Evolutionary conservation across 2,797 vertebrate genomes (phyloP), one percentile per base, ranked within the genome.

Genomic region (Anisognathus igniventris): DNA sequence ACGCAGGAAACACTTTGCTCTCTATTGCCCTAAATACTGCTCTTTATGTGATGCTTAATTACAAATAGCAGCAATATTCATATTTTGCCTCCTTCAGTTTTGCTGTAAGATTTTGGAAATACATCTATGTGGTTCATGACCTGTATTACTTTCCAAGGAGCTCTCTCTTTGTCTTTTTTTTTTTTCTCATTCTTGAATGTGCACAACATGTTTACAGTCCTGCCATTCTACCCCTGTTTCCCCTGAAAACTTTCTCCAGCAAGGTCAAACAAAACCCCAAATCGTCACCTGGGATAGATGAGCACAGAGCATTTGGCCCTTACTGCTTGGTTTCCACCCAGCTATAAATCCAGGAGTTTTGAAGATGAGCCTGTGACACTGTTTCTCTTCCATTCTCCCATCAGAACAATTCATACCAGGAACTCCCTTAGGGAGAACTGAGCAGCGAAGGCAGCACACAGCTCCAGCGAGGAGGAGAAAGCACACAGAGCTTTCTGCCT

Each of bases 371-470:
- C 47, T 3, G 0, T 72, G 40, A 3, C 23, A 25, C 27, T 72
- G 40, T 37, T 81, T 25, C 40, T 15, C 9, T 44, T 86, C 65
- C 28, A 18, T 54, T 79, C 30, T 67, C 40, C 33, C 23, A 20
- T 27, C 56, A 31, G 37, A 88, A 25, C 3, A 4, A 13, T 45
- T 70, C 17, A 1, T 21, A 22, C 12, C 31, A 21, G 28, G 16
- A 22, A 37, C 12, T 88, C 23, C 39, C 56, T 53, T 37, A 12
- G 33, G 62, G 67, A 53, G 37, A 88, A 3, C 58, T 40, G 42
- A 80, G 47, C 6, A 1, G 25, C 0, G 7, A 56, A 27, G 5
- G 13, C 30, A 54, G 25, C 0, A 1, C 56, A 40, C 3, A 21
- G 56, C 48, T 75, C 54, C 5, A 8, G 66, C 6, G 5, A 60